phyloP scores from a whole-genome alignment of 2,797 vertebrate species.

The Tokudaia muenninki region DNA sequence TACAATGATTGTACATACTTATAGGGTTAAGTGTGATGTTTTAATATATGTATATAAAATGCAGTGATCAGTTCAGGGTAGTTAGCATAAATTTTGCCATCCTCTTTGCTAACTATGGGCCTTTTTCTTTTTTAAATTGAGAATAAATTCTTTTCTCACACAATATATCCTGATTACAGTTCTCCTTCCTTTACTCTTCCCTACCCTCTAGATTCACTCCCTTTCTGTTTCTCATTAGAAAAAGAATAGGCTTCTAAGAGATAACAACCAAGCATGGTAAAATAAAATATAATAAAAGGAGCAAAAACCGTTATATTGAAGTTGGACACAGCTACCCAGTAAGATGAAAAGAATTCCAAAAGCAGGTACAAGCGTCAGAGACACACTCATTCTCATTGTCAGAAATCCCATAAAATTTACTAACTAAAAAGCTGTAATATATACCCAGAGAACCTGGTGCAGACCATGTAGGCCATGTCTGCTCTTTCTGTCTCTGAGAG shows the following conservation, averaged over 20 bases:
- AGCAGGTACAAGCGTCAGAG: background rate
- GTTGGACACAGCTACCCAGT: too few relatives aligned
- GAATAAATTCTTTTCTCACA: background rate
- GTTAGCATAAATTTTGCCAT: background rate
- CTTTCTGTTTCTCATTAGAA: background rate
- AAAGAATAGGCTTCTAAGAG: background rate
- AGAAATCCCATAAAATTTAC: background rate
- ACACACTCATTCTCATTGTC: background rate
- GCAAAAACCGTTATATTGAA: background rate
- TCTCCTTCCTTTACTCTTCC: background rate
- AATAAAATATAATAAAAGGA: background rate
- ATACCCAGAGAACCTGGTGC: background rate
- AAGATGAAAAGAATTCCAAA: background rate
- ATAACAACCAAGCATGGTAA: background rate
- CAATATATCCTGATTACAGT: too few relatives aligned
- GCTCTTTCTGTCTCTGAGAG: background rate
- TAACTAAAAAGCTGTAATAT: background rate
- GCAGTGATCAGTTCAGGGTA: background rate
- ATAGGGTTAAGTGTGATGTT: background rate
- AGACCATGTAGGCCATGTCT: background rate
- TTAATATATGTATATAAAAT: background rate
- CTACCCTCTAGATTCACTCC: background rate
- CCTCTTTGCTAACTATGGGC: background rate
- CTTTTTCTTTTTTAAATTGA: background rate
- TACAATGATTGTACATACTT: background rate